Conservation (phyloP, 2,113 vertebrate genomes). For the Axis porcinus region DNA sequence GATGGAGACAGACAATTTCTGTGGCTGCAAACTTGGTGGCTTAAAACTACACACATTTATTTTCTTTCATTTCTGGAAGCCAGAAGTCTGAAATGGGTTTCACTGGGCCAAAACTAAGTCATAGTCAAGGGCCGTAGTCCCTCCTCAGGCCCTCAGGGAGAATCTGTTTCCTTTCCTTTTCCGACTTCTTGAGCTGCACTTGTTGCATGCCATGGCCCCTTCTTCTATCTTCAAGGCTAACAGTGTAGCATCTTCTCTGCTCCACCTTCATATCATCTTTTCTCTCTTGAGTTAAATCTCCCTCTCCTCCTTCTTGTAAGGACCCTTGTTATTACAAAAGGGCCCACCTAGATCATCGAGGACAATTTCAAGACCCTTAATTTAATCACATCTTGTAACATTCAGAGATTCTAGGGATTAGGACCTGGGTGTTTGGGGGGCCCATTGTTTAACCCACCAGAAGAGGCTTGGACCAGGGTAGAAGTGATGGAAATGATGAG, state of each 20-base stretch:
- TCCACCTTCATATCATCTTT: neutral
- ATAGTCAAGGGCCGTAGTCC: fast-evolving
- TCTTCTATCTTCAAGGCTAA: neutral
- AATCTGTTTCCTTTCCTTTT: neutral
- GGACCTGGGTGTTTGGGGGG: neutral
- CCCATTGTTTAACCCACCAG: neutral
- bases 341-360: neutral
- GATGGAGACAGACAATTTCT: neutral
- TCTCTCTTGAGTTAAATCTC: neutral
- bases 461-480: neutral
- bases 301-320: neutral
- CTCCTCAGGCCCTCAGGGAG: neutral
- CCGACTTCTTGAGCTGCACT: neutral
- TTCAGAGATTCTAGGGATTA: neutral
- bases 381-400: neutral
- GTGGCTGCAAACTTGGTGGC: neutral
- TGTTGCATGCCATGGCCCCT: neutral
- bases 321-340: neutral
- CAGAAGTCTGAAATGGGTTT: neutral
- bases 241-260: neutral
- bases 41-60: neutral
- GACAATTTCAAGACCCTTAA: neutral
- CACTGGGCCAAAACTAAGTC: neutral
- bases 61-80: neutral
- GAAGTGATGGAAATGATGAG: neutral